Evolutionary conservation across 2,888 invertebrate species (phyloP), one percentile per base, ranked within the genome.

Genomic region (Rhamnusium bicolor): DNA sequence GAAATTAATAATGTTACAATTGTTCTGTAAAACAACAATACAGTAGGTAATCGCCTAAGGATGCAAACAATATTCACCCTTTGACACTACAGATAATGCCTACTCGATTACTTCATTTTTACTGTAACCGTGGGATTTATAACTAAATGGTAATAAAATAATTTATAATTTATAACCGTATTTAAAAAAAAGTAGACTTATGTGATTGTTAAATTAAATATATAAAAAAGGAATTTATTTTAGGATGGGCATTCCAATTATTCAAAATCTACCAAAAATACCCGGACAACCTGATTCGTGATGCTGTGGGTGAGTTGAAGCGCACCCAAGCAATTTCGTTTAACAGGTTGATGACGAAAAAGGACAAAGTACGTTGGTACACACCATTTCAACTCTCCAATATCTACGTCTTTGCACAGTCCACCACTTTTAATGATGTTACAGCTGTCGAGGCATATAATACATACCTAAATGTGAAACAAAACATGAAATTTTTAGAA

Each of bases 231-330:
- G n/a, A 21, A 47, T 69, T 32, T 60, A 0, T 72, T 69, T 90
- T 91, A 0, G 90, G 91, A 0, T 92, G 92, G 86, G 90, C 92
- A 0, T 90, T 92, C 79, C 93, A 94, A 77, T 88, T 95, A 73
- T 93, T 92, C 80, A 91, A 91, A 82, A 90, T 94, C 14, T 94
- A 94, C 82, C 93, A 93, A 79, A 92, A 92, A 76, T 95, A 93
- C 85, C 91, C 93, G 0, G 94, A 95, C 77, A 88, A 89, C 24
- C 83, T 93, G 4, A 86, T 95, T 3, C 88, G 91, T 63, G 87
- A 88, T 0, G 92, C 93, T 0, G 90, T 94, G 81, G 86, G 87
- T 2, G 90, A 92, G 80, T 90, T 94, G 47, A 89, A 92, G 7
- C 80, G 87, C 0, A 46, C 46, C 21, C 75, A 76, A 46, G 75